Conservation (phyloP, 1,140 invertebrate genomes). For the Heliconius eleuchia region DNA sequence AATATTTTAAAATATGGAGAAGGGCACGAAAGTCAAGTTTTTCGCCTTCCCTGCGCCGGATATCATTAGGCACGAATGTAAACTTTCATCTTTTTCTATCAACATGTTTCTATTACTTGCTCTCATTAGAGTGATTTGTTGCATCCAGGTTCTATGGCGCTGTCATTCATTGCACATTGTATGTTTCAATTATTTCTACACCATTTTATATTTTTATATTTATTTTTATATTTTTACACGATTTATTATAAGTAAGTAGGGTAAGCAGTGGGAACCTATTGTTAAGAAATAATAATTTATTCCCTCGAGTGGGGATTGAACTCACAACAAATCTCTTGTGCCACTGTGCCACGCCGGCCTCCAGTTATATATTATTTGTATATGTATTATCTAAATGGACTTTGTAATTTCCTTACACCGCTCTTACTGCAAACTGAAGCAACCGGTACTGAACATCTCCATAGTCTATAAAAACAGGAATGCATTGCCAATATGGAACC, state of each 20-base stretch:
- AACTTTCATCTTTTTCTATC: constrained; percentile 36
- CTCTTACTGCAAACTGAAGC: background rate
- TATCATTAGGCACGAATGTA: constrained; percentile 32
- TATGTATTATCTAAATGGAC: background rate
- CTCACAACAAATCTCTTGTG: too few relatives aligned
- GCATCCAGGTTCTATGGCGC: background rate
- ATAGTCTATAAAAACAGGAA: background rate
- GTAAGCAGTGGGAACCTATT: too few relatives aligned
- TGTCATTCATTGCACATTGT: background rate
- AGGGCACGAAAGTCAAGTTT: constrained; percentile 42
- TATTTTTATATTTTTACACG: background rate
- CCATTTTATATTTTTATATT: background rate
- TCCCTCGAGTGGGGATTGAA: too few relatives aligned
- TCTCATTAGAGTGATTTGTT: constrained; percentile 21
- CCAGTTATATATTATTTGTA: too few relatives aligned
- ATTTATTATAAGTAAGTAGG: background rate
- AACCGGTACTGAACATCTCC: background rate
- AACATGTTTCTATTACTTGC: constrained; percentile 19
- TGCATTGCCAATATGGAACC: background rate
- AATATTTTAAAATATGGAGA: constrained; percentile 28
- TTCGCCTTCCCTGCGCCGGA: constrained; percentile 40
- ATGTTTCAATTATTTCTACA: background rate
- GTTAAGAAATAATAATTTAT: too few relatives aligned
- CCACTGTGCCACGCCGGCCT: too few relatives aligned
- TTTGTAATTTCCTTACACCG: background rate